These are phyloP conservation scores for Ceuthmochares aereus DNA, from an alignment of 2,113 vertebrate genomes.

Conservation along the genomic window DNA sequence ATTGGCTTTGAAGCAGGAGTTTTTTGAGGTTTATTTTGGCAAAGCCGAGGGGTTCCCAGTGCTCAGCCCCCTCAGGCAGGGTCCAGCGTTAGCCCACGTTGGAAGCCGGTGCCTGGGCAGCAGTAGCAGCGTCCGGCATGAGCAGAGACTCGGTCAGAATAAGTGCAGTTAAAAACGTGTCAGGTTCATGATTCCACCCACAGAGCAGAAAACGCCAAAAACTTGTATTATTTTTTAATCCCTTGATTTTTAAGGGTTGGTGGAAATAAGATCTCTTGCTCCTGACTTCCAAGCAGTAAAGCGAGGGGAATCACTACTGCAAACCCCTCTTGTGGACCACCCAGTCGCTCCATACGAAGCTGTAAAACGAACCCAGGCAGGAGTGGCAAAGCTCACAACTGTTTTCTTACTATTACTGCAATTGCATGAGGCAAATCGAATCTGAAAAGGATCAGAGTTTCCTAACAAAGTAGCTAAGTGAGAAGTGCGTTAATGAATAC, in stretches of 20 bases:
- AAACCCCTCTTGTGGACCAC: constrained; percentile 28
- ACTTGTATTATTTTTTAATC: constrained; percentile 41
- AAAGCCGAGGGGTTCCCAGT: fast-evolving
- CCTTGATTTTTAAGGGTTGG: constrained; percentile 45
- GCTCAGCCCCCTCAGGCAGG: neutral
- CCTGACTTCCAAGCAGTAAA: constrained; percentile 56
- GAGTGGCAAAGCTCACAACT: neutral
- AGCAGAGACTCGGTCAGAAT: neutral
- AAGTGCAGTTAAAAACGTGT: neutral
- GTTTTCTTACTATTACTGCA: neutral
- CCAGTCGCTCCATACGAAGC: constrained; percentile 17
- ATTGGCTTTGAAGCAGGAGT: neutral
- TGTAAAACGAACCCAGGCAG: neutral
- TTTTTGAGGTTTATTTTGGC: neutral
- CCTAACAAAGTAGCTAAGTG: neutral
- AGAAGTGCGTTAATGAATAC: constrained; percentile 14
- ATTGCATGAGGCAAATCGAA: neutral
- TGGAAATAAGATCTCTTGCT: constrained; percentile 56
- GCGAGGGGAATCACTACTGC: constrained; percentile 52
- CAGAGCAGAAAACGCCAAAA: constrained; percentile 21
- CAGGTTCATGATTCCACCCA: neutral
- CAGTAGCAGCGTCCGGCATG: fast-evolving
- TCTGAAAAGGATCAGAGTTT: neutral
- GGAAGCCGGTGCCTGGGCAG: neutral
- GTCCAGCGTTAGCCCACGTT: fast-evolving